These are phyloP conservation scores for Chunga burmeisteri DNA, from an alignment of 2,113 vertebrate genomes.

Conservation along the genomic window DNA sequence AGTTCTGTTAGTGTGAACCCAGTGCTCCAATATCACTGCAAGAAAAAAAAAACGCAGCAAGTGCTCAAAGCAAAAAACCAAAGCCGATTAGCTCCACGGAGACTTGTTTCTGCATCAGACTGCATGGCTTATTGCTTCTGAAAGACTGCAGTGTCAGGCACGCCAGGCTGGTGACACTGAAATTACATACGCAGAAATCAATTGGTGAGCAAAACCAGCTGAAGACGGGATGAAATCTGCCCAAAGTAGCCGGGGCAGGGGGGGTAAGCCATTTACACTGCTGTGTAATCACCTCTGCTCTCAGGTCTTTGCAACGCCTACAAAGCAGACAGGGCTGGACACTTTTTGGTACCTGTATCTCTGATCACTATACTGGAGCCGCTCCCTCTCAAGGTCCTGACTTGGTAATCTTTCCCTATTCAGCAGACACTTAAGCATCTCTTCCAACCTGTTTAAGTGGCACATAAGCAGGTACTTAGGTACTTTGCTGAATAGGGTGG, in stretches of 20 bases:
- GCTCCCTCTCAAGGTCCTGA: background rate
- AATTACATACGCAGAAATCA: background rate
- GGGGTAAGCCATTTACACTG: no score
- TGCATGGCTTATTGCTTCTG: conserved; percentile 29
- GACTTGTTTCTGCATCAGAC: conserved; percentile 52
- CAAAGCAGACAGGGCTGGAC: background rate
- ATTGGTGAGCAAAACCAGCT: background rate
- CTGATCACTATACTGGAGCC: background rate
- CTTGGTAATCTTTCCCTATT: background rate
- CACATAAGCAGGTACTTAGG: conserved; percentile 5
- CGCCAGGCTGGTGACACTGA: background rate
- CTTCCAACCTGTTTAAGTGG: conserved; percentile 1
- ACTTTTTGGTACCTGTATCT: background rate
- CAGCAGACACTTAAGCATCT: background rate
- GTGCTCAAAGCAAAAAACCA: conserved; percentile 9
- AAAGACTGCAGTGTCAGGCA: conserved; percentile 3
- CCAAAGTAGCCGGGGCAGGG: background rate
- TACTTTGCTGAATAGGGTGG: conserved; percentile 13
- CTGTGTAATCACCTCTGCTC: background rate
- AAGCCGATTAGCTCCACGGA: conserved; percentile 61
- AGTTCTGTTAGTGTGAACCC: conserved; percentile 12
- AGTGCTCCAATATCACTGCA: background rate
- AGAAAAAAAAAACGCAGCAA: background rate
- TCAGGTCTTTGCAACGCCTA: background rate
- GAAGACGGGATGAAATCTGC: background rate